Evolutionary conservation across 35 echinoderm and acorn worm genomes (phyloP).

Genomic region (Apostichopus californicus): DNA sequence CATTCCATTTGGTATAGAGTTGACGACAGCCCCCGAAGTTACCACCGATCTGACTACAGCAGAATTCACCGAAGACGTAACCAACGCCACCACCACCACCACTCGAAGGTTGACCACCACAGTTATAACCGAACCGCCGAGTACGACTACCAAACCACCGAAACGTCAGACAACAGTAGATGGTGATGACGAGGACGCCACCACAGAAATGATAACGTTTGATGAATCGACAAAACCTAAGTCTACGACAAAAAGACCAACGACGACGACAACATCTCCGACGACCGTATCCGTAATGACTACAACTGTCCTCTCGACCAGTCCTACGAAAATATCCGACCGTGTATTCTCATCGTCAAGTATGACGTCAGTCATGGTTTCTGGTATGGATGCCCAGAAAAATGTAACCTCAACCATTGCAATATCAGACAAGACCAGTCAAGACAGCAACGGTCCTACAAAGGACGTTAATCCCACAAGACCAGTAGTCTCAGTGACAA

Average conservation of each 20-base stretch:
- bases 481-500: too few species aligned
- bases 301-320: too few species aligned
- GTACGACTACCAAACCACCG: neutral
- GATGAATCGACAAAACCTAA: constrained; percentile 2
- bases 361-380: too few species aligned
- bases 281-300: neutral
- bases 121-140: neutral
- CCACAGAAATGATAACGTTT: constrained; percentile 36
- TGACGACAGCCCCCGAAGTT: constrained; percentile 17
- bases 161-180: neutral
- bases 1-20: neutral
- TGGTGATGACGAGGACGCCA: neutral
- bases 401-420: too few species aligned
- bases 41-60: constrained; percentile 8
- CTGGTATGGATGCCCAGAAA: too few species aligned
- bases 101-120: neutral
- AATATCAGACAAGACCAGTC: too few species aligned
- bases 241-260: constrained; percentile 7
- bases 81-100: constrained; percentile 33
- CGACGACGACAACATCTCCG: neutral
- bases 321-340: too few species aligned
- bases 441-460: too few species aligned
- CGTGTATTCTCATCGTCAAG: too few species aligned
- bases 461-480: too few species aligned
- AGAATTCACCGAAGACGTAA: constrained; percentile 1